Base-by-base conservation (phyloP, 1,140 invertebrate genomes). In the Contarinia nasturtii region DNA sequence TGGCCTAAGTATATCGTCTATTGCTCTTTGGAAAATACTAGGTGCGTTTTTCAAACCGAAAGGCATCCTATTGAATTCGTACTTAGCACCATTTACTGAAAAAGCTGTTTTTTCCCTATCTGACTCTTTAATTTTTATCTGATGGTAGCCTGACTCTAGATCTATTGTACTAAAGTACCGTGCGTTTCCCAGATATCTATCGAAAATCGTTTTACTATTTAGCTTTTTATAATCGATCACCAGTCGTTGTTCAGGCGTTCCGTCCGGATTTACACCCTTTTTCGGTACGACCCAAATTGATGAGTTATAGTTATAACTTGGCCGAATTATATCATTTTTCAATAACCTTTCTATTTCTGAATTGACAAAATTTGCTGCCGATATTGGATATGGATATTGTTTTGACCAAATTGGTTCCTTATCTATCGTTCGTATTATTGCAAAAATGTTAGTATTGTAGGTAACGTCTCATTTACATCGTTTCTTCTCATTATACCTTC, bases 61-160 rank as follows among this genome's bases (percentile, higher is more conserved):
- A 7, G 58, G 57, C 52, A 68, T 56, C 36, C 57, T 45, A 12
- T 46, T 36, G 49, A 55, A 67, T 49, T 66, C 53, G 47, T 58
- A 68, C 46, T 63, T 59, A n/a, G 52, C 57, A 18, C 44, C 47
- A 15, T 53, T 50, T 1, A 58, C 60, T 22, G 53, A 54, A 49
- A 71, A 71, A 7, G 66, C 68, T 2, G 70, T 72, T 55, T 70
- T 70, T 1, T 57, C 44, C 21, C 50, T 53, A 51, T 67, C 57
- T 7, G 52, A 45, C 38, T 50, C 36, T 4, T 57, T 54, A 7
- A 72, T 53, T 49, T 49, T 33, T n/a, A 74, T 59, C 54, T 76
- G 70, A 59, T 66, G 67, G 53, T 67, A 74, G 1, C 72, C 71
- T 22, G 54, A 58, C 0, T 52, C 53, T 8, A 69, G 44, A 52